A percentile compares a stretch with the other conserved stretches of the same genome.
These are phyloP conservation scores for Spheniscus humboldti DNA, from an alignment of 2,797 vertebrate species.

Conservation along the genomic window DNA sequence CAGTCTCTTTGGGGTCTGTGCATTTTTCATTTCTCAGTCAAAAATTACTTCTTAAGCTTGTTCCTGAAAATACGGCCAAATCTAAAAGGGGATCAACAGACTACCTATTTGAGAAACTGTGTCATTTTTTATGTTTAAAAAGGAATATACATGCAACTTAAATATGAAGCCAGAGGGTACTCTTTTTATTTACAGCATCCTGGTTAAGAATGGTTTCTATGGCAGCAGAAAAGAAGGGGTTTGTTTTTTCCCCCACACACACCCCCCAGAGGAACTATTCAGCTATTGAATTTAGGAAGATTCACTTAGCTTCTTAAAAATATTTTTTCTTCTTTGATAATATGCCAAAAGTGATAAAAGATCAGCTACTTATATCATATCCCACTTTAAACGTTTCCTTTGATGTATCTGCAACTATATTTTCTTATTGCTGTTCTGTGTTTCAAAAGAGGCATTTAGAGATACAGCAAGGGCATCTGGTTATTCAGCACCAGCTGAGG, in stretches of 20 bases:
- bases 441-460: background rate
- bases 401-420: background rate
- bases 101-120: background rate
- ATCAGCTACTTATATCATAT: background rate
- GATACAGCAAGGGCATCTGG: background rate
- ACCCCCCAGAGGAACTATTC: conserved; percentile 5
- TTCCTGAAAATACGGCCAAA: background rate
- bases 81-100: background rate
- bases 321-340: conserved; percentile 38
- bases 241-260: background rate
- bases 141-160: conserved; percentile 3
- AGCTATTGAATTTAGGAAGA: conserved; percentile 49
- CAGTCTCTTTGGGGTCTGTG: background rate
- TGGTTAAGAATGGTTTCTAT: conserved; percentile 59
- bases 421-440: conserved; percentile 13
- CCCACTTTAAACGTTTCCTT: background rate
- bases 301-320: conserved; percentile 29
- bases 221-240: conserved; percentile 27
- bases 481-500: conserved; percentile 1
- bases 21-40: conserved; percentile 4
- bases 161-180: conserved; percentile 16
- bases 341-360: background rate
- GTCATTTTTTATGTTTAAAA: conserved; percentile 37
- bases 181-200: conserved; percentile 45
- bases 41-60: conserved; percentile 2